Conservation (phyloP, 2,888 invertebrate species). For the Synergus japonicus region DNA sequence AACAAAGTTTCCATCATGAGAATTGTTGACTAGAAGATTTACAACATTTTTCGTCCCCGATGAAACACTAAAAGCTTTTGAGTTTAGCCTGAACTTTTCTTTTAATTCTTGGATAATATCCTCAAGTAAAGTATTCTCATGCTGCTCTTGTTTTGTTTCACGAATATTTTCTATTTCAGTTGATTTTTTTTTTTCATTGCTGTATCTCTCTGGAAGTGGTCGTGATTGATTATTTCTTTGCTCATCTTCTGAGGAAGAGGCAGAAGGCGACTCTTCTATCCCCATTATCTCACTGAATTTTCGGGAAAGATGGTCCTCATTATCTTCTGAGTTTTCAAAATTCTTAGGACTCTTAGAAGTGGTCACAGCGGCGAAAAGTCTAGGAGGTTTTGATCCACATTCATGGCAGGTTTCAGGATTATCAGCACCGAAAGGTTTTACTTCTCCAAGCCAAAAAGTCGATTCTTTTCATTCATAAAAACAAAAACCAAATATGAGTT, state of each 20-base stretch:
- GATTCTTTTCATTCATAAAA: background rate
- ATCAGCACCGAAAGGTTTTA: conserved; percentile 40
- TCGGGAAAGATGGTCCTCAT: background rate
- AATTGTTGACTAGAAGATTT: background rate
- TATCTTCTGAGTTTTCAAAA: background rate
- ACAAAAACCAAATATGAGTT: background rate
- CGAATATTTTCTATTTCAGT: background rate
- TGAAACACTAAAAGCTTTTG: background rate
- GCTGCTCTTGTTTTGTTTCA: background rate
- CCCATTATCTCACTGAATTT: background rate
- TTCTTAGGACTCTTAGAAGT: background rate
- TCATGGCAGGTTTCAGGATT: background rate
- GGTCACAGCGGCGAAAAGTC: conserved; percentile 1
- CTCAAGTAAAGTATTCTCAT: background rate
- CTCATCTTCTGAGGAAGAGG: background rate
- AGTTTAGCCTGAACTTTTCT: background rate
- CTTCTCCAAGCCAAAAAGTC: conserved; percentile 7
- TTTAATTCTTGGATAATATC: background rate
- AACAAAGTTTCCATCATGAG: background rate
- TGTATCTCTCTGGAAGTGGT: background rate
- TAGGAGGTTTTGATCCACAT: background rate
- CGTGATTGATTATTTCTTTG: background rate
- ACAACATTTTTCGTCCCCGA: background rate
- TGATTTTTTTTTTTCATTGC: background rate
- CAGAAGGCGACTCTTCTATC: background rate